Conservation (phyloP, 2,888 invertebrate species). For the Diploptera punctata region DNA sequence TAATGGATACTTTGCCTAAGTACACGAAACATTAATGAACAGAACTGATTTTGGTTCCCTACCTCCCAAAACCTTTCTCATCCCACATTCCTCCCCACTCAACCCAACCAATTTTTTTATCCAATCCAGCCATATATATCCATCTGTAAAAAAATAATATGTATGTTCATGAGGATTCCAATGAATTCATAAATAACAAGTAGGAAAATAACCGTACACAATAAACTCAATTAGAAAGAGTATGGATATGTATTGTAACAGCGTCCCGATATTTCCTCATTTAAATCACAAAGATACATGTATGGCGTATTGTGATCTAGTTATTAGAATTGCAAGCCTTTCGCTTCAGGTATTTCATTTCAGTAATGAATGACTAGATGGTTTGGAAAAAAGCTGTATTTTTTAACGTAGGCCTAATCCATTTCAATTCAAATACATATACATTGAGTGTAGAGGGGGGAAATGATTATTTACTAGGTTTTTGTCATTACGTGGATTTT, state of each 20-base stretch:
- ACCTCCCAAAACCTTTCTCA: neutral
- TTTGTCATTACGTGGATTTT: neutral
- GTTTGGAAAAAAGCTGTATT: neutral
- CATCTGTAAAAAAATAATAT: slow-evolving; percentile 2
- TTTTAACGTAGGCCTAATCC: slow-evolving; percentile 5
- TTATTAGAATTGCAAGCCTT: slow-evolving; percentile 7
- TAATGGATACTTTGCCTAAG: slow-evolving; percentile 23
- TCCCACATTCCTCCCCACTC: neutral
- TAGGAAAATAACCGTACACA: slow-evolving; percentile 16
- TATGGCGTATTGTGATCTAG: neutral
- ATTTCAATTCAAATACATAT: slow-evolving; percentile 1
- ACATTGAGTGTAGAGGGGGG: neutral
- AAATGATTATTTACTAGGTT: neutral
- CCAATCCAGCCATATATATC: no score
- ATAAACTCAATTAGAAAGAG: slow-evolving; percentile 28
- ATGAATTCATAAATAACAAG: slow-evolving; percentile 17
- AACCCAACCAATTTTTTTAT: no score
- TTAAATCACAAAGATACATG: slow-evolving; percentile 22
- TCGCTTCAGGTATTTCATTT: slow-evolving; percentile 20
- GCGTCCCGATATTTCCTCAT: slow-evolving; percentile 23
- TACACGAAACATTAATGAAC: slow-evolving; percentile 22
- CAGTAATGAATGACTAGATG: slow-evolving; percentile 15
- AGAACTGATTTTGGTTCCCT: slow-evolving; percentile 18
- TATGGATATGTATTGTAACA: neutral
- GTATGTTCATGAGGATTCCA: slow-evolving; percentile 18